Base-by-base conservation (phyloP, 2,113 vertebrate genomes). In the Peromyscus maniculatus region DNA sequence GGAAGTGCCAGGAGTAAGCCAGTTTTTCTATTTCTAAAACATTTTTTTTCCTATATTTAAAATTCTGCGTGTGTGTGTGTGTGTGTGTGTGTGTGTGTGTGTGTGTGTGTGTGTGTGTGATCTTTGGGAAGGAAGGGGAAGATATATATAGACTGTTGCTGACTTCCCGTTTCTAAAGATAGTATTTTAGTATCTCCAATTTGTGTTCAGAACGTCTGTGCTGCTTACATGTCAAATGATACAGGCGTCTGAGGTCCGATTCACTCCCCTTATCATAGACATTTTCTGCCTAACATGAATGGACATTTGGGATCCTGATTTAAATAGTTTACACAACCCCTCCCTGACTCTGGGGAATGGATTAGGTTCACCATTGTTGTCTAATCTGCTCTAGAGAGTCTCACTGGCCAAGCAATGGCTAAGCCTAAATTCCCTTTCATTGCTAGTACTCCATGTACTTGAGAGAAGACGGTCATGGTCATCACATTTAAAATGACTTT, bases 111-210 rank as follows among this genome's bases (percentile, higher is more conserved):
- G 59, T 86, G 64, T 94, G 69, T 3, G 71, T 69, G 94, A 89
- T 96, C 87, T 93, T 88, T 78, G 71, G 79, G 64, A 82, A 96
- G 96, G 71, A 95, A 94, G 62, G 26, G 62, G 55, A 93, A 43
- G 80, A 66, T 89, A 93, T 92, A 39, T 91, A 71, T 87, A 62
- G 39, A 43, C 17, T 33, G 84, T n/a, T 91, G 84, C 96, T 92
- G 93, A 94, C 93, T 97, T 96, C 72, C 91, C 91, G n/a, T 87
- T 97, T 96, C 93, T 97, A 97, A 95, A 97, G 89, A 94, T 91
- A 96, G 89, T 17, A 39, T 78, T 91, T 94, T 86, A 89, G 87
- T 43, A 92, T 67, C 88, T 90, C 55, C 82, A 89, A 46, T 64
- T 95, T 43, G 67, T 52, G 67, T 57, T 96, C 12, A 46, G 36